Evolutionary conservation across 2,113 vertebrate genomes (phyloP).

Genomic region (Tylochromis polylepis): DNA sequence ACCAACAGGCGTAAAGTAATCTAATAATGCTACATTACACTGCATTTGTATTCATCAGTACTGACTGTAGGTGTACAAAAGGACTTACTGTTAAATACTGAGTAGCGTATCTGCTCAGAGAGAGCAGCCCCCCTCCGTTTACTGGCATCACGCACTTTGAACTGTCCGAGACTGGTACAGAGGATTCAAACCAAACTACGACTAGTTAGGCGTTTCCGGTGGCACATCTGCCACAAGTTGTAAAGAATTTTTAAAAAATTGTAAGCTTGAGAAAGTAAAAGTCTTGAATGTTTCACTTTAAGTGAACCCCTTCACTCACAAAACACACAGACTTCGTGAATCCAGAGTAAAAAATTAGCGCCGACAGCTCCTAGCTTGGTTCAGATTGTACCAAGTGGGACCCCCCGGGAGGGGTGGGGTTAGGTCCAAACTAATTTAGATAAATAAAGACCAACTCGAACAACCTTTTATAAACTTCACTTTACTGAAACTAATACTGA

Average conservation of each 20-base stretch:
- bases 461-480: accelerated
- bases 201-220: neutral
- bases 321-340: neutral
- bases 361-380: constrained; percentile 18
- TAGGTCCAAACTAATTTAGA: neutral
- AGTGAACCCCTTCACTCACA: neutral
- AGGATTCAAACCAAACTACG: neutral
- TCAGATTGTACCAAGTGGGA: constrained; percentile 27
- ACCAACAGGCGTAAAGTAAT: neutral
- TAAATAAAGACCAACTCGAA: neutral
- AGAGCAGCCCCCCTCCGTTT: constrained; percentile 55
- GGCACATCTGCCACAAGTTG: neutral
- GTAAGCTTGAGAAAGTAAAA: neutral
- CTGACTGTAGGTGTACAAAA: neutral
- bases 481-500: accelerated
- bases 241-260: accelerated
- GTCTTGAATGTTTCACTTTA: neutral
- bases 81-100: constrained; percentile 56
- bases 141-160: constrained; percentile 70
- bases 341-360: constrained; percentile 19
- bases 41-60: neutral
- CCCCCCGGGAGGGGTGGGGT: neutral
- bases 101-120: constrained; percentile 50
- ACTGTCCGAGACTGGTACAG: constrained; percentile 10
- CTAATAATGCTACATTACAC: neutral